A percentile compares a stretch with the other conserved stretches of the same genome.
These are phyloP conservation scores for Drosophila anomalata DNA, from an alignment of 2,888 invertebrate species.

Conservation along the genomic window DNA sequence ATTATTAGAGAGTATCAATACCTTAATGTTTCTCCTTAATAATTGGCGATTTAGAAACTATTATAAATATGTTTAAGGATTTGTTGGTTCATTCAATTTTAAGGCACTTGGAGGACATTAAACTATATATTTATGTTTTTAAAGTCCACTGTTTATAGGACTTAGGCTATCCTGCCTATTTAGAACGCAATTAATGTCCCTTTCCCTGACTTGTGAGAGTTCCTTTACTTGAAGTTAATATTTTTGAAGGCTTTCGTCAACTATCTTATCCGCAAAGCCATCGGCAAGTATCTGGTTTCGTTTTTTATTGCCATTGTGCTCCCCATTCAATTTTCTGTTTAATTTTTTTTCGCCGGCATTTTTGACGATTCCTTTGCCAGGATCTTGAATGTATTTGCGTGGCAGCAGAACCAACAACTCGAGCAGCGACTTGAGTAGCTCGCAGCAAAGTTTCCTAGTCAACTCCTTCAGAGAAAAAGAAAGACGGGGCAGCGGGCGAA, in stretches of 20 bases:
- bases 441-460: constrained; percentile 81
- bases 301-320: constrained; percentile 45
- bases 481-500: constrained; percentile 35
- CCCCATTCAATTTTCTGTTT: constrained; percentile 60
- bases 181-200: neutral
- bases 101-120: no score
- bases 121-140: no score
- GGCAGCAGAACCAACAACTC: constrained; percentile 60
- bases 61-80: neutral
- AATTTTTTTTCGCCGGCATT: constrained; percentile 44
- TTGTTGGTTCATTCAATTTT: no score
- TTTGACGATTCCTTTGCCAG: constrained; percentile 30
- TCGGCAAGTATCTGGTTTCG: constrained; percentile 68
- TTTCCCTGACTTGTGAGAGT: neutral
- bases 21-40: neutral
- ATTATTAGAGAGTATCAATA: neutral
- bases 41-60: neutral
- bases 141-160: no score
- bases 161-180: neutral
- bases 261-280: constrained; percentile 29
- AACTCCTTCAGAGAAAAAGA: constrained; percentile 73
- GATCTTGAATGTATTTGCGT: constrained; percentile 39
- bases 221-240: constrained; percentile 11
- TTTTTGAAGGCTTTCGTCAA: constrained; percentile 37
- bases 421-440: constrained; percentile 72